A percentile compares a stretch with the other conserved stretches of the same genome.
Evolutionary conservation across 2,797 vertebrate species (phyloP).

Genomic region (Lophotriccus pileatus): DNA sequence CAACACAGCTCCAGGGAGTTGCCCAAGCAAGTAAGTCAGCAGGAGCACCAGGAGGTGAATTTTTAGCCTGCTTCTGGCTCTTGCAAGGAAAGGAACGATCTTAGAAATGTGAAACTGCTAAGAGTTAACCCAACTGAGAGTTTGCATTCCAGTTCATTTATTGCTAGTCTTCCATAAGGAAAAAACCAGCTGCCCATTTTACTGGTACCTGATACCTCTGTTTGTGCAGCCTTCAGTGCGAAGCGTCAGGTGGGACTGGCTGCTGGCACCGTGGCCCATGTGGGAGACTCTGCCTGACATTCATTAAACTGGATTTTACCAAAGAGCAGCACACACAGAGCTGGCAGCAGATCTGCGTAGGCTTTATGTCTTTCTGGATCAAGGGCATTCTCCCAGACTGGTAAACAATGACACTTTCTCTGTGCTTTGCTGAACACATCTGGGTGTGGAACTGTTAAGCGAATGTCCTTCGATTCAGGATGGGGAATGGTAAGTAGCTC

Average conservation of each 20-base stretch:
- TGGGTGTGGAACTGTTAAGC: neutral
- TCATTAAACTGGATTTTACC: neutral
- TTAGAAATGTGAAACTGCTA: neutral
- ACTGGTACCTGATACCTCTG: neutral
- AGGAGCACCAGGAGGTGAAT: neutral
- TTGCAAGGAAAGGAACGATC: neutral
- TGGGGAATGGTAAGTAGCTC: neutral
- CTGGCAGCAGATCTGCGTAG: neutral
- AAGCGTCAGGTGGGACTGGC: neutral
- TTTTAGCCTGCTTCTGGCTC: neutral
- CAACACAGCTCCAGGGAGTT: neutral
- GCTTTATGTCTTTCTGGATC: neutral
- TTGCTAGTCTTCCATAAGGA: neutral
- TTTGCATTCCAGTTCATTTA: neutral
- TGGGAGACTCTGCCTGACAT: neutral
- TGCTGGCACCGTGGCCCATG: fast-evolving
- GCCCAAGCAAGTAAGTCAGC: neutral
- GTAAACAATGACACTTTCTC: neutral
- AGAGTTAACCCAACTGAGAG: neutral
- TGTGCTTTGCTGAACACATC: neutral
- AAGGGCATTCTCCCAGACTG: neutral
- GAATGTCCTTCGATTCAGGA: neutral
- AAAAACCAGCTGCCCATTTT: neutral
- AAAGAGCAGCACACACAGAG: neutral
- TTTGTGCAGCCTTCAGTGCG: fast-evolving